Conservation (phyloP, 2,888 invertebrate genomes). For the Drosophila percnosoma region DNA sequence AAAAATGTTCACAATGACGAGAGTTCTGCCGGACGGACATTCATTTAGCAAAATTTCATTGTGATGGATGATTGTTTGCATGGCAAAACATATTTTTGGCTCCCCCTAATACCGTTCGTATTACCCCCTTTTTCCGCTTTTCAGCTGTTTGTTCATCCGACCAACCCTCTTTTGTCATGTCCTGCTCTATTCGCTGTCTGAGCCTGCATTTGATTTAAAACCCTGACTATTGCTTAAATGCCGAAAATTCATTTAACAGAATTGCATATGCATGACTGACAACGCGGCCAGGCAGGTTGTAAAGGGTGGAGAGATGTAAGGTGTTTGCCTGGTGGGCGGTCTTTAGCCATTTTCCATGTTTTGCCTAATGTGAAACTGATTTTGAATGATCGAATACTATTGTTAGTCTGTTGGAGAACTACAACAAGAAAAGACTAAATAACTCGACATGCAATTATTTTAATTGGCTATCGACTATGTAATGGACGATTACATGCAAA, state of each 20-base stretch:
- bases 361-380: constrained; percentile 28
- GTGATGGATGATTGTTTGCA: constrained; percentile 79
- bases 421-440: constrained; percentile 11
- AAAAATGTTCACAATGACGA: constrained; percentile 61
- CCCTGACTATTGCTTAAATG: constrained; percentile 47
- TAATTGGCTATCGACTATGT: constrained; percentile 14
- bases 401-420: constrained; percentile 4
- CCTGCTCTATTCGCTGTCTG: background rate
- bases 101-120: constrained; percentile 34
- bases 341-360: constrained; percentile 8
- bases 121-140: background rate
- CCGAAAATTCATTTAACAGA: constrained; percentile 65
- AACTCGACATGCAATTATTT: constrained; percentile 10
- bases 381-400: constrained; percentile 29
- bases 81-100: constrained; percentile 58
- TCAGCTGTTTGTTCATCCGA: background rate
- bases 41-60: constrained; percentile 53
- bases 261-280: constrained; percentile 57
- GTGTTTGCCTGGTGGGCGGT: background rate
- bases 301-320: background rate
- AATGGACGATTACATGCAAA: background rate
- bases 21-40: constrained; percentile 18
- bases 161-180: constrained; percentile 1
- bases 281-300: background rate
- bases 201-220: constrained; percentile 38